Evolutionary conservation across 1,140 invertebrate species (phyloP), one percentile per base, ranked within the genome.

Genomic region (Tribolium castaneum): DNA sequence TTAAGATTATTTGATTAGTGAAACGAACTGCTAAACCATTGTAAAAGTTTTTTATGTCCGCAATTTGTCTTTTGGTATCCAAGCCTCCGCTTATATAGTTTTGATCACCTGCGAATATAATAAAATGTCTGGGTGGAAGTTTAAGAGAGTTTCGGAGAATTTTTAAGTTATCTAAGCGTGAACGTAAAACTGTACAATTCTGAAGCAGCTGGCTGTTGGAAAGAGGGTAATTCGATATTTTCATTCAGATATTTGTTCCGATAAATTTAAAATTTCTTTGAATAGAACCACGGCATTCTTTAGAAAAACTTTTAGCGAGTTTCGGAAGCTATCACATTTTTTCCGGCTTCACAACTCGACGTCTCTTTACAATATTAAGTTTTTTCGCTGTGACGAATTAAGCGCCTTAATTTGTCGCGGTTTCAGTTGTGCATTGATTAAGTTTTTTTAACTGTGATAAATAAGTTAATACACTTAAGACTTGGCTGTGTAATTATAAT

Each of bases 321-420:
- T 52, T 16, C 25, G 59, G 59, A 66, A 66, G 30, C 72, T 19
- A 59, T 73, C 76, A 77, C 34, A 73, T 73, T 70, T 76, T 73
- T 71, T 35, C 3, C 30, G 12, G 7, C 45, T 30, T 25, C 25
- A 35, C 12, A 71, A 73, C 35, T 73, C 70, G n/a, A 73, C 39
- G 39, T 45, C n/a, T 45, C 39, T 19, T 19, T 45, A n/a, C n/a
- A n/a, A 45, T 45, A 45, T 9, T 45, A 45, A 45, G 39, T 5
- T 45, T 45, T 39, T 45, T 45, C 2, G 7, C n/a, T 10, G 7
- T 45, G 7, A 45, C 9, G n/a, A 30, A 30, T 30, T 4, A 5
- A 30, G 5, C 6, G 25, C 5, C 3, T 30, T 45, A 0, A 45
- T 45, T 45, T 10, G 9, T 45, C 2, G 39, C 39, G n/a, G 39